Evolutionary conservation across 2,888 invertebrate genomes (phyloP).

Genomic region (Acanthosepion lycidas): DNA sequence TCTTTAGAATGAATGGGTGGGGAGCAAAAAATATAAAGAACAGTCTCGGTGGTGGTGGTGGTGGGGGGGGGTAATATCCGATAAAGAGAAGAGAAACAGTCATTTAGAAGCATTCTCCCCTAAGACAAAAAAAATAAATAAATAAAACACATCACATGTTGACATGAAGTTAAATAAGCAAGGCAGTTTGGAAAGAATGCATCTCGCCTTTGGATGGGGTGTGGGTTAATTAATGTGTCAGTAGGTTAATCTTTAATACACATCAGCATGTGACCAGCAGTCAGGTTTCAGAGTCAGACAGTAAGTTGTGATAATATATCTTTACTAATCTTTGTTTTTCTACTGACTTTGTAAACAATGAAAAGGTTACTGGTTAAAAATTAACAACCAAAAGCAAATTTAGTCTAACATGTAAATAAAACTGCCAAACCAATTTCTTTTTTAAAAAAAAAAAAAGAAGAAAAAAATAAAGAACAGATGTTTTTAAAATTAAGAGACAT

Average conservation of each 20-base stretch:
- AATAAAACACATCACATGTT: not conserved
- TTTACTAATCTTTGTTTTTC: no score
- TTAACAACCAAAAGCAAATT: no score
- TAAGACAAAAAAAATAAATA: not conserved
- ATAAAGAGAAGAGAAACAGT: not conserved
- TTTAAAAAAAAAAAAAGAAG: fast-evolving
- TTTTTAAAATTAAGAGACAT: no score
- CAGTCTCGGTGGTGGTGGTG: no score
- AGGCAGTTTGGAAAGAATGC: not conserved
- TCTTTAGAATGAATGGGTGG: not conserved
- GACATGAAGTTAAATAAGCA: not conserved
- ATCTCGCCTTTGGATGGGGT: not conserved
- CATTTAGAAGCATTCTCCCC: not conserved
- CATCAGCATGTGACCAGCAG: not conserved
- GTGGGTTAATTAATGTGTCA: not conserved
- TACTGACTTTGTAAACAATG: no score
- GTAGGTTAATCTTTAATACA: not conserved
- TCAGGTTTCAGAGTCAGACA: not conserved
- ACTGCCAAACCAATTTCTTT: no score
- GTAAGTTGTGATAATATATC: not conserved
- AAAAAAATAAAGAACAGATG: no score
- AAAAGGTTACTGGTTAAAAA: no score
- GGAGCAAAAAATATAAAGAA: not conserved
- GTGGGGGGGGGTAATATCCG: no score
- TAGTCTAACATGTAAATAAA: no score